Evolutionary conservation across 2,888 invertebrate species (phyloP).

Genomic region (Electrophaes corylata): DNA sequence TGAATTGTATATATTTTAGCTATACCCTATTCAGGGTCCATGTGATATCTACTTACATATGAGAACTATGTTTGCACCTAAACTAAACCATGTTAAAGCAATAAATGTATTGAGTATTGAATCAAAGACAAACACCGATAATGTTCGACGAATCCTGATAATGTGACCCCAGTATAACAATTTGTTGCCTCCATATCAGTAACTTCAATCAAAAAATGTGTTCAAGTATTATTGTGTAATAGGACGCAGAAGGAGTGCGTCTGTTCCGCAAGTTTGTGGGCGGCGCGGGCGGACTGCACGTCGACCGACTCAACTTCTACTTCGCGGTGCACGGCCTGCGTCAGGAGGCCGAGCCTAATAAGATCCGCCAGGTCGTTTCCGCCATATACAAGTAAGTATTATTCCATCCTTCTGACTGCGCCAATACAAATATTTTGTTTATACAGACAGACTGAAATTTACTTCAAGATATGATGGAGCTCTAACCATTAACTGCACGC

Average conservation of each 20-base stretch:
- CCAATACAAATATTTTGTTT: no score
- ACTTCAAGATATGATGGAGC: no score
- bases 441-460: no score
- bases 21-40: no score
- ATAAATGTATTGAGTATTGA: no score
- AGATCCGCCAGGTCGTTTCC: conserved; percentile 91
- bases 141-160: no score
- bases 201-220: background rate
- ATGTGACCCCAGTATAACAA: background rate
- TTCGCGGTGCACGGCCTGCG: conserved; percentile 96
- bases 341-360: conserved; percentile 85
- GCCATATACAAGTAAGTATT: conserved; percentile 89
- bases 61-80: no score
- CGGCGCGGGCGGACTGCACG: conserved; percentile 90
- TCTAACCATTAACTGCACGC: no score
- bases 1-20: no score
- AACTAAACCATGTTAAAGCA: no score
- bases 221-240: background rate
- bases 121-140: no score
- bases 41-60: no score
- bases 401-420: background rate
- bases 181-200: background rate
- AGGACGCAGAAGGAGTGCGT: conserved; percentile 94
- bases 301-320: conserved; percentile 95
- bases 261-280: conserved; percentile 93